Evolutionary conservation across 2,113 vertebrate species (phyloP), one percentile per base, ranked within the genome.

Genomic region (Mixornis gularis): DNA sequence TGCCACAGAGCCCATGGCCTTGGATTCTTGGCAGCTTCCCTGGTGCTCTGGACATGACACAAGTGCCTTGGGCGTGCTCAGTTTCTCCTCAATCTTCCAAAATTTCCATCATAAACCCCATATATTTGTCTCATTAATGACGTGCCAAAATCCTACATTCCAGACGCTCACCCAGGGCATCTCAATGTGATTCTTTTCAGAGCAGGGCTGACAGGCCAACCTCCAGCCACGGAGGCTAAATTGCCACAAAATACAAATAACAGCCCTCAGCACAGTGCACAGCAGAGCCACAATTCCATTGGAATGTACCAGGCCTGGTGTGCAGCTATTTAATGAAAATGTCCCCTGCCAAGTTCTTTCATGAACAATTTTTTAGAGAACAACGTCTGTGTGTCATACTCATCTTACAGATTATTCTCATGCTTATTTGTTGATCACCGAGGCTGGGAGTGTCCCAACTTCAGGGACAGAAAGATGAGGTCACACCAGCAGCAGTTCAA

Each of bases 381-480:
- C 51, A 8, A 2, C 0, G 0, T 63, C 22, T 51, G 10, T 13
- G 21, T 59, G 30, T 58, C 55, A 1, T 8, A 10, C 24, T 80
- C 16, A 7, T 46, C 34, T 34, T n/a, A 13, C 5, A 12, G 22
- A 7, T 25, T 81, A 32, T 43, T 71, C 29, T 38, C 64, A 13
- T 76, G 19, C 9, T 87, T 36, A 36, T 36, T 36, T 36, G 36
- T 36, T 36, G 36, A 36, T 36, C 36, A 9, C 36, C 36, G 36
- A 36, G 36, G 36, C 36, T 36, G 36, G 36, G 36, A 36, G 36
- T 36, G 36, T 36, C 36, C 36, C 36, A 36, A 36, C 36, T 36
- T 36, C 36, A 36, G 36, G 36, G 36, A 36, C 36, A 36, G 36
- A 36, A 36, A 36, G 36, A 36, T 36, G 36, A 36, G 36, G 36